Base-by-base conservation (phyloP, 2,888 invertebrate genomes). In the Drosophila anomalata region DNA sequence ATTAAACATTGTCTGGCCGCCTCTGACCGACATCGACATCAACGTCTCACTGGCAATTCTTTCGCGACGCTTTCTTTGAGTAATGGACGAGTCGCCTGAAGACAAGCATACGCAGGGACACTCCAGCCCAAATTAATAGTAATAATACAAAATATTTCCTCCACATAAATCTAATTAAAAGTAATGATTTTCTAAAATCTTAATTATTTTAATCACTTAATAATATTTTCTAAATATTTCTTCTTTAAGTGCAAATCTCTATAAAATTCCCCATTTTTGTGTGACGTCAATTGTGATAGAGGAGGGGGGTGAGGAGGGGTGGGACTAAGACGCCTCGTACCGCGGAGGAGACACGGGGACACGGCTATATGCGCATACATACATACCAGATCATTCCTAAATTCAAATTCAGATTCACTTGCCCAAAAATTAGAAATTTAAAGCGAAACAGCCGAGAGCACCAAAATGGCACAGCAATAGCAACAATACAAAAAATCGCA, bases 361-460 rank as follows among this genome's bases (percentile, higher is more conserved):
- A 29, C 22, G 39, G 42, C 44, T 63, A 60, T 51, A 58, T 55
- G 51, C 29, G 44, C 41, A 36, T 52, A 53, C 24, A 73, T 67
- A 60, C 66, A 56, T 70, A 52, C 69, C 68, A 87, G 79, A 78
- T 82, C 73, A 76, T 87, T 87, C 68, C 73, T 59, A 83, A 87
- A 81, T 86, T 81, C 73, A 79, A 87, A 83, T 88, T 86, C 78
- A 83, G 78, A 86, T 79, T 86, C 88, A 86, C 83, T 84, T 84
- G 88, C 83, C 88, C 87, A 84, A 85, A 84, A 84, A 84, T 84
- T 87, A 87, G 88, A 84, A 84, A 87, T 78, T 84, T 83, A 74
- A 86, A 85, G 67, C 78, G 78, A 75, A 53, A 46, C 72, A 57
- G 46, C 20, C 29, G 29, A 26, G n/a, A 60, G 57, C 62, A 44